These are phyloP conservation scores for Dasypus novemcinctus DNA, from an alignment of 2,113 vertebrate species.

Conservation along the genomic window DNA sequence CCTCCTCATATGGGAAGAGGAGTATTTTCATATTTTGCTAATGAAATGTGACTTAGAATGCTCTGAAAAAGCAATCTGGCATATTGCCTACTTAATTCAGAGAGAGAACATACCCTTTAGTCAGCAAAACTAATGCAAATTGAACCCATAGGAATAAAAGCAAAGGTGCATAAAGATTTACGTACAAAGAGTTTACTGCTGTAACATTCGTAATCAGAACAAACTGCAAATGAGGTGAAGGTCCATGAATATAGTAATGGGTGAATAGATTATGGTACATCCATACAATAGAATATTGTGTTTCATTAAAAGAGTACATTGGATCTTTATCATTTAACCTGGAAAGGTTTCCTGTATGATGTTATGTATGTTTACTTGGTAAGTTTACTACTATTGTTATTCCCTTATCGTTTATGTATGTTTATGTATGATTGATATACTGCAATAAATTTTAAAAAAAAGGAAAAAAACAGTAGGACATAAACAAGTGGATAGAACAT, in stretches of 20 bases:
- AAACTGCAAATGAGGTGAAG: constrained; percentile 27
- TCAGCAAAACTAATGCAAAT: not conserved
- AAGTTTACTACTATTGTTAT: no score
- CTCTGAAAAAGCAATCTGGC: not conserved
- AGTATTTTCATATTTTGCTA: not conserved
- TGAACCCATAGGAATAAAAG: not conserved
- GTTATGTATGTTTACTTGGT: no score
- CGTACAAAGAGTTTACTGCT: not conserved
- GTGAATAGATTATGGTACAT: not conserved
- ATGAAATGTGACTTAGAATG: not conserved
- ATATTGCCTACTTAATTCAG: not conserved
- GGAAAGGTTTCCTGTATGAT: not conserved
- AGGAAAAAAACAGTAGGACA: not conserved
- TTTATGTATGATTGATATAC: no score
- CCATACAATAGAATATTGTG: not conserved
- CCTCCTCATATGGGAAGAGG: not conserved
- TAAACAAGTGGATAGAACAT: not conserved
- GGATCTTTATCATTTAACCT: not conserved
- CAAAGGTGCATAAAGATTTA: not conserved
- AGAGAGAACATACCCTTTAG: not conserved
- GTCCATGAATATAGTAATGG: not conserved
- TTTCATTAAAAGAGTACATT: not conserved
- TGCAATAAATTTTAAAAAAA: no score
- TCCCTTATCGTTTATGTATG: no score
- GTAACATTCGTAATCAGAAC: not conserved